A percentile compares a stretch with the other conserved stretches of the same genome.
Conservation (phyloP, 2,113 vertebrate species). For the Sebastes fasciatus region DNA sequence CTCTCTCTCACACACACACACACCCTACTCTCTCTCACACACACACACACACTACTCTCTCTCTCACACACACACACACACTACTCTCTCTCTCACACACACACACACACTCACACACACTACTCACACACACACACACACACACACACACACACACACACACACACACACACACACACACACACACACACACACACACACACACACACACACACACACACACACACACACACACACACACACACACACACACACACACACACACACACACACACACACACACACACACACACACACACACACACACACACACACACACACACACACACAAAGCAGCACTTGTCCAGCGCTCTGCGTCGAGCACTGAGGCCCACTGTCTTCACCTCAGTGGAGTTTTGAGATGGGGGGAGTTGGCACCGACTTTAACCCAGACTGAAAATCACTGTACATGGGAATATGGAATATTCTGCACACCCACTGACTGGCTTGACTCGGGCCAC, state of each 20-base stretch:
- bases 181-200: too few species aligned
- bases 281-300: constrained; percentile 19
- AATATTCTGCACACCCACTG: constrained; percentile 6
- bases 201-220: constrained; percentile 18
- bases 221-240: neutral
- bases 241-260: too few species aligned
- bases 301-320: constrained; percentile 19
- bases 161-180: too few species aligned
- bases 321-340: constrained; percentile 69
- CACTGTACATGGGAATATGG: constrained; percentile 36
- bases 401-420: constrained; percentile 10
- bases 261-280: too few species aligned
- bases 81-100: too few species aligned
- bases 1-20: too few species aligned
- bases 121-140: too few species aligned
- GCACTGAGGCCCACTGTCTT: constrained; percentile 79
- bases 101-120: too few species aligned
- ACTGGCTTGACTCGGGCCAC: neutral
- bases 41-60: too few species aligned
- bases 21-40: too few species aligned
- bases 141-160: too few species aligned
- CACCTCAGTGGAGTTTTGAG: constrained; percentile 32
- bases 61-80: too few species aligned
- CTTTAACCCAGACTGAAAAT: constrained; percentile 21
- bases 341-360: constrained; percentile 53